Evolutionary conservation across 2,888 invertebrate genomes (phyloP).

Genomic region (Drosophila anomalata): DNA sequence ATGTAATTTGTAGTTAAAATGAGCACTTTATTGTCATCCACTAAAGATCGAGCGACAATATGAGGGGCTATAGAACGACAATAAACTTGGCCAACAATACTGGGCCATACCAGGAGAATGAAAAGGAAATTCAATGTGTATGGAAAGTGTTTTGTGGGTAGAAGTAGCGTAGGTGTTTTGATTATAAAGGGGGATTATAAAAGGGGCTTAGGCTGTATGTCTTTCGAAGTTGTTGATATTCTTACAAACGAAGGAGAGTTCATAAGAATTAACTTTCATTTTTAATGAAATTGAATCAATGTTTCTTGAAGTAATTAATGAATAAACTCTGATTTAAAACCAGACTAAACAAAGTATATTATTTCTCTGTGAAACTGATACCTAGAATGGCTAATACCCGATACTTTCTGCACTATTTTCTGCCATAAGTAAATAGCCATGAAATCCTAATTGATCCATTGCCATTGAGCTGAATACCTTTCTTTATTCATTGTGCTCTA

Average conservation of each 20-base stretch:
- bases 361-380: neutral
- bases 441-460: slow-evolving; percentile 11
- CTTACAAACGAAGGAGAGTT: no score
- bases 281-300: no score
- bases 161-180: slow-evolving; percentile 1
- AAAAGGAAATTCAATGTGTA: slow-evolving; percentile 33
- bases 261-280: no score
- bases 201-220: no score
- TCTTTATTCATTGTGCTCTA: neutral
- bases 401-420: neutral
- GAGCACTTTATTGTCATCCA: slow-evolving; percentile 44
- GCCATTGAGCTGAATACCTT: slow-evolving; percentile 3
- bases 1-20: slow-evolving; percentile 67
- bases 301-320: no score
- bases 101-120: slow-evolving; percentile 10
- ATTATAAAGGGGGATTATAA: neutral
- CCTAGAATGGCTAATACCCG: neutral
- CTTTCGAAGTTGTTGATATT: no score
- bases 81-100: slow-evolving; percentile 56
- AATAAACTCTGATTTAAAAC: no score
- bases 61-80: slow-evolving; percentile 50
- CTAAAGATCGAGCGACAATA: slow-evolving; percentile 33
- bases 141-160: slow-evolving; percentile 16
- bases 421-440: neutral
- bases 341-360: no score